phyloP scores from a whole-genome alignment of 2,113 vertebrate genomes.

The Galeopterus variegatus region DNA sequence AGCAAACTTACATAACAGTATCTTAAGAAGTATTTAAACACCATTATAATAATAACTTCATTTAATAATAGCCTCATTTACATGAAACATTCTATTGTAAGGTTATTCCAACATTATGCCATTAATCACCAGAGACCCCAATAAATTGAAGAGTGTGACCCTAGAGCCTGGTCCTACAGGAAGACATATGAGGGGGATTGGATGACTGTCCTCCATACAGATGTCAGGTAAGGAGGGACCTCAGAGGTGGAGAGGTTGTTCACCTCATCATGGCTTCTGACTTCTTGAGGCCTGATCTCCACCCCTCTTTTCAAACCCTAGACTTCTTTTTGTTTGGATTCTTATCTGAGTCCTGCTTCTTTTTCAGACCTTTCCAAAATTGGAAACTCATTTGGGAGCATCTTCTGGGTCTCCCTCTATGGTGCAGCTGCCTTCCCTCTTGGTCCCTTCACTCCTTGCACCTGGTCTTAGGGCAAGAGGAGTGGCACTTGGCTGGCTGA shows the following conservation, averaged over 20 bases:
- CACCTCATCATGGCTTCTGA: not conserved
- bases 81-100: not conserved
- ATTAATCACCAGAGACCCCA: not conserved
- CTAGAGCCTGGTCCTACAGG: not conserved
- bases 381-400: not conserved
- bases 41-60: not conserved
- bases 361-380: not conserved
- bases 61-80: not conserved
- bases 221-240: not conserved
- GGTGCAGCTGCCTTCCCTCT: not conserved
- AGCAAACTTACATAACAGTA: not conserved
- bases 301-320: not conserved
- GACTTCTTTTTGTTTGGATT: not conserved
- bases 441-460: not conserved
- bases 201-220: not conserved
- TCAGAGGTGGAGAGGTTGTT: not conserved
- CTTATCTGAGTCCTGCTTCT: not conserved
- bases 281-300: not conserved
- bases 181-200: not conserved
- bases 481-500: not conserved
- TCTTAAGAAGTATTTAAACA: not conserved
- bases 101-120: not conserved
- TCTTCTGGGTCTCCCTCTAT: not conserved
- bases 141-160: not conserved
- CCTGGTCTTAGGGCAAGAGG: not conserved